Percentiles rank a stretch among this genome's conserved stretches.
Conservation (phyloP, 2,113 vertebrate genomes). For the Asarcornis scutulata region DNA sequence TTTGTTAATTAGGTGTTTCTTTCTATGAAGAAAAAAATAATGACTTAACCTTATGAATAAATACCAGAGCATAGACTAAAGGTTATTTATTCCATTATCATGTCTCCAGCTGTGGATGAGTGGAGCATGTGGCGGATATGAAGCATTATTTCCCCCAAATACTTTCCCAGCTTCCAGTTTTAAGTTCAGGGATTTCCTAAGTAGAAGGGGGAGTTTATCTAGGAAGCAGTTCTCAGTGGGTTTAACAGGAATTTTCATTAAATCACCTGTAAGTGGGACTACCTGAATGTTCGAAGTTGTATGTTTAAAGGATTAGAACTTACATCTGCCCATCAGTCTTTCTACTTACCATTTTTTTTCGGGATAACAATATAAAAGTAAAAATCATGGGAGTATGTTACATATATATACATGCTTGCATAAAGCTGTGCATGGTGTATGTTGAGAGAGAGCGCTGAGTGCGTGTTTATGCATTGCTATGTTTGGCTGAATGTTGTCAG, state of each 20-base stretch:
- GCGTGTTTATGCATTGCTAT: background rate
- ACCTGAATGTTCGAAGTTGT: background rate
- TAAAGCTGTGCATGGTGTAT: background rate
- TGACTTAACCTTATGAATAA: background rate
- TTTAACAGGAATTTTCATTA: background rate
- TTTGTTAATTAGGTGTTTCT: background rate
- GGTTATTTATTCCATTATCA: background rate
- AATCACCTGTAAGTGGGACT: background rate
- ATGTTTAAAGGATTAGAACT: background rate
- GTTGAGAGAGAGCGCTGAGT: background rate
- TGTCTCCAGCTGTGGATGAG: background rate
- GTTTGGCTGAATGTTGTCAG: background rate
- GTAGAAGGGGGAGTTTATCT: background rate
- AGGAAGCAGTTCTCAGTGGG: background rate
- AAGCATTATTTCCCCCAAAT: background rate
- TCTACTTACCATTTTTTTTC: background rate
- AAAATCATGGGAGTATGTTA: rapidly evolving
- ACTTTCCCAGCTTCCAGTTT: background rate
- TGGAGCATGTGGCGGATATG: background rate
- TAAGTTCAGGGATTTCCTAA: background rate
- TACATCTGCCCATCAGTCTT: background rate
- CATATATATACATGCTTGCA: rapidly evolving
- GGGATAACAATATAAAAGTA: background rate
- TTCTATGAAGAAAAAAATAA: background rate
- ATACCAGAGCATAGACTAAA: background rate